Percentiles rank a stretch among this genome's conserved stretches.
phyloP scores from a whole-genome alignment of 2,888 invertebrate genomes.

The Trilocha varians region DNA sequence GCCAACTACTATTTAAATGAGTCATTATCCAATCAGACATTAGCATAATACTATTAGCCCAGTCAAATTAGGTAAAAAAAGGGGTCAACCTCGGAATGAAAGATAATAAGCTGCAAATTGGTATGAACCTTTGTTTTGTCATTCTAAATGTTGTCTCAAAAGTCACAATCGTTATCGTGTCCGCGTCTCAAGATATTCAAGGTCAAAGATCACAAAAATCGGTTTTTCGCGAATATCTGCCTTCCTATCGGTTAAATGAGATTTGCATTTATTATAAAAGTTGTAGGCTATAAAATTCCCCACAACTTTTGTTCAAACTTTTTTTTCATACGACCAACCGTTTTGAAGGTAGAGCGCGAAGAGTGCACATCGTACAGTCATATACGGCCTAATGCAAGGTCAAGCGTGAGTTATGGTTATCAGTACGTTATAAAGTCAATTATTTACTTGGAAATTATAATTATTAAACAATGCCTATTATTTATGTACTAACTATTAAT shows the following conservation, averaged over 20 bases:
- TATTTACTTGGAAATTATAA: conserved; percentile 11
- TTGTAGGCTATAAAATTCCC: conserved; percentile 13
- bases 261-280: conserved; percentile 10
- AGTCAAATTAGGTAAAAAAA: no score
- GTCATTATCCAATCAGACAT: no score
- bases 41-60: no score
- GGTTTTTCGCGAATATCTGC: conserved; percentile 9
- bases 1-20: no score
- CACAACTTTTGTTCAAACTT: conserved; percentile 14
- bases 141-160: conserved; percentile 8
- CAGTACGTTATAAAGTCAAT: conserved; percentile 14
- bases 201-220: no score
- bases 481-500: conserved; percentile 15
- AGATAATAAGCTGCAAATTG: no score
- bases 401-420: conserved; percentile 18
- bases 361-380: conserved; percentile 15
- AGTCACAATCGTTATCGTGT: conserved; percentile 9
- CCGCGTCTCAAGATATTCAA: conserved; percentile 9
- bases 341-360: conserved; percentile 15
- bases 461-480: conserved; percentile 14
- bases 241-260: conserved; percentile 10
- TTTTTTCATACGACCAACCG: conserved; percentile 16
- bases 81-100: no score
- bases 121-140: no score
- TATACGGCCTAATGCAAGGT: conserved; percentile 19